Percentiles rank a stretch among this genome's conserved stretches.
Conservation (phyloP, 2,113 vertebrate genomes). For the Caranx ignobilis region DNA sequence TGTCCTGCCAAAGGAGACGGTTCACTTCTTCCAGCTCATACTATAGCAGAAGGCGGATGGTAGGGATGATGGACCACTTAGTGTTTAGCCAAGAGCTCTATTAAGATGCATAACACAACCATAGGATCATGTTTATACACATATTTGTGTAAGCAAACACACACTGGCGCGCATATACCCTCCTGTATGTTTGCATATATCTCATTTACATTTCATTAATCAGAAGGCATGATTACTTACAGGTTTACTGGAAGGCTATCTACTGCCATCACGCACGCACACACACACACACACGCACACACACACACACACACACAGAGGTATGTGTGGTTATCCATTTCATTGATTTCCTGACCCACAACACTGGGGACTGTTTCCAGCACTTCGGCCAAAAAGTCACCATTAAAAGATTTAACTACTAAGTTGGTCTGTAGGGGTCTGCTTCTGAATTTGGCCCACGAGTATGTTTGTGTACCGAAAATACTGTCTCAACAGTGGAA, state of each 20-base stretch:
- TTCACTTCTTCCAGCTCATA: slow-evolving; percentile 81
- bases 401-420: slow-evolving; percentile 32
- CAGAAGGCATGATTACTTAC: slow-evolving; percentile 11
- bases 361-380: slow-evolving; percentile 15
- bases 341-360: slow-evolving; percentile 24
- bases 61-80: slow-evolving; percentile 71
- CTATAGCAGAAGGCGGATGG: slow-evolving; percentile 46
- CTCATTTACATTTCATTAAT: slow-evolving; percentile 26
- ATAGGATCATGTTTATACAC: background rate
- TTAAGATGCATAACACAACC: slow-evolving; percentile 1
- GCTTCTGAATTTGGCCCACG: background rate
- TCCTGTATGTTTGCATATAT: background rate
- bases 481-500: slow-evolving; percentile 25
- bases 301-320: slow-evolving; percentile 3
- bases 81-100: slow-evolving; percentile 5
- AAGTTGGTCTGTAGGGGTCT: background rate
- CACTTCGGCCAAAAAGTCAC: background rate
- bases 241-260: slow-evolving; percentile 9
- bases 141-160: slow-evolving; percentile 10
- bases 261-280: background rate
- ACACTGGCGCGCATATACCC: slow-evolving; percentile 1
- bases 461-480: background rate
- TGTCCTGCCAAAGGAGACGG: slow-evolving; percentile 81
- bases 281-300: background rate
- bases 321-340: slow-evolving; percentile 2